Evolutionary conservation across 1,140 invertebrate species (phyloP).

Genomic region (Aricia agestis): DNA sequence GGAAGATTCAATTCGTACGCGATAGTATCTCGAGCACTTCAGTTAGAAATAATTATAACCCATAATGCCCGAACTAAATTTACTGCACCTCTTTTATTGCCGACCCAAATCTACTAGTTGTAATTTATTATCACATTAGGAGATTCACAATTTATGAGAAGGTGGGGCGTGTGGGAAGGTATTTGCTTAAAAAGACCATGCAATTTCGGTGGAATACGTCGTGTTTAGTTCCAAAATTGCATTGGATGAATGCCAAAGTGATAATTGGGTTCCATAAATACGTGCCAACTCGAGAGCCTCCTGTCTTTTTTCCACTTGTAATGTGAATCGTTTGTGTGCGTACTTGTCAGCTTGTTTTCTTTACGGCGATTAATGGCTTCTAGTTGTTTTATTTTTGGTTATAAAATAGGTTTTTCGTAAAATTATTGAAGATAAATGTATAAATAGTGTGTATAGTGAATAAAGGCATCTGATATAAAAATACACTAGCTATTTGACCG

Average conservation of each 20-base stretch:
- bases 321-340: conserved; percentile 17
- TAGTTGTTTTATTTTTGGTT: not conserved
- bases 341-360: not conserved
- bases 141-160: conserved; percentile 16
- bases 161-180: conserved; percentile 9
- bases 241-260: conserved; percentile 43
- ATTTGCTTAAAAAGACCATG: conserved; percentile 25
- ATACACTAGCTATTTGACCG: too few species aligned
- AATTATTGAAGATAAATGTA: too few species aligned
- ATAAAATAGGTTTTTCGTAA: too few species aligned
- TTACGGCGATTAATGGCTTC: not conserved
- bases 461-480: too few species aligned
- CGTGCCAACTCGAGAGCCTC: conserved; percentile 36
- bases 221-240: conserved; percentile 44
- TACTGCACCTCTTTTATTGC: conserved; percentile 7
- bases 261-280: conserved; percentile 49
- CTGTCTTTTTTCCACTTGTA: conserved; percentile 29
- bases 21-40: not conserved
- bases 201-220: conserved; percentile 34
- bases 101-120: conserved; percentile 15
- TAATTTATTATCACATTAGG: conserved; percentile 20
- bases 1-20: too few species aligned
- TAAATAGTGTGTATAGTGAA: too few species aligned
- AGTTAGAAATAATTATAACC: conserved; percentile 5
- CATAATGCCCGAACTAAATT: conserved; percentile 4